These are phyloP conservation scores for Piezodorus guildinii DNA, from an alignment of 1,140 invertebrate genomes.

Conservation along the genomic window DNA sequence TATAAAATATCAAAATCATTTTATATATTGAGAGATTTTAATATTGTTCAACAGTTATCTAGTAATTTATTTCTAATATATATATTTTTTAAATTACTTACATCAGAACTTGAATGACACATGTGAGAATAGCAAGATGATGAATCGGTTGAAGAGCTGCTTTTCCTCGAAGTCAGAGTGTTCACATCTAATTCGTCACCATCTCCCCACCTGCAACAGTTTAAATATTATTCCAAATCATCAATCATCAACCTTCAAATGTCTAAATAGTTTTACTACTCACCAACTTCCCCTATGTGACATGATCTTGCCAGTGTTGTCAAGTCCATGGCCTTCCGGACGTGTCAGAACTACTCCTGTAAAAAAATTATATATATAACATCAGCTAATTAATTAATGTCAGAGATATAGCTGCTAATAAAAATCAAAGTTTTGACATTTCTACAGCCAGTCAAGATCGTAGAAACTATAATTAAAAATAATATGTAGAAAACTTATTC, in stretches of 20 bases:
- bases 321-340: conserved; percentile 16
- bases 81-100: background rate
- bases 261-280: background rate
- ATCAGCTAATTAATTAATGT: too few relatives aligned
- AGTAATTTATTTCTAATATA: too few relatives aligned
- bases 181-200: conserved; percentile 24
- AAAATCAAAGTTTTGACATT: too few relatives aligned
- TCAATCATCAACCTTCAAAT: background rate
- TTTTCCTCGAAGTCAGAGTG: conserved; percentile 38
- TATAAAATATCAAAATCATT: too few relatives aligned
- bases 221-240: background rate
- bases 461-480: too few relatives aligned
- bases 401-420: too few relatives aligned
- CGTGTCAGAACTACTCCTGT: conserved; percentile 23
- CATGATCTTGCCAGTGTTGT: conserved; percentile 15
- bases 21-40: too few relatives aligned
- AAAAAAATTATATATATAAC: background rate
- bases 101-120: conserved; percentile 38
- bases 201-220: conserved; percentile 26
- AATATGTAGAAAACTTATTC: too few relatives aligned
- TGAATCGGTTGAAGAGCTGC: conserved; percentile 49
- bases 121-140: conserved; percentile 45
- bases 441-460: too few relatives aligned
- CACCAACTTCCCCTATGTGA: conserved; percentile 26
- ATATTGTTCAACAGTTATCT: too few relatives aligned